A percentile compares a stretch with the other conserved stretches of the same genome.
phyloP scores from a whole-genome alignment of 2,888 invertebrate genomes.

The Xestia c-nigrum region DNA sequence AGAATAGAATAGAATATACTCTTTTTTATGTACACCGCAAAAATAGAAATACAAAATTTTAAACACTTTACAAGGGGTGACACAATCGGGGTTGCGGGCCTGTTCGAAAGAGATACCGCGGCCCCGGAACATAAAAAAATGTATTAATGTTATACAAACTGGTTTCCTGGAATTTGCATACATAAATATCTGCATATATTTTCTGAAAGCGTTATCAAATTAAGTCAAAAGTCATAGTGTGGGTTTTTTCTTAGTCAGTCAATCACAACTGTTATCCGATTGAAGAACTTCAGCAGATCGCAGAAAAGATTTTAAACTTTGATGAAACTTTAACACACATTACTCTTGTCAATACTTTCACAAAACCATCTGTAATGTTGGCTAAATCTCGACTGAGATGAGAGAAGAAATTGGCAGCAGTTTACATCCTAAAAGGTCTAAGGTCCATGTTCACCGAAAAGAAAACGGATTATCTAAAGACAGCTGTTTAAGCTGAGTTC shows the following conservation, averaged over 20 bases:
- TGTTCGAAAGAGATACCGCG: too few relatives aligned
- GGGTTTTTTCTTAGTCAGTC: not conserved
- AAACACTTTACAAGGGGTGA: too few relatives aligned
- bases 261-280: not conserved
- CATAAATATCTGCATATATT: not conserved
- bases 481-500: too few relatives aligned
- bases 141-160: constrained; percentile 8
- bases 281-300: not conserved
- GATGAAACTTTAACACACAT: not conserved
- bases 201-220: not conserved
- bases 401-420: not conserved
- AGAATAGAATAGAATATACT: too few relatives aligned
- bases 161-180: not conserved
- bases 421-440: not conserved
- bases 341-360: not conserved
- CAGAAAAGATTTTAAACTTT: not conserved
- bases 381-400: too few relatives aligned
- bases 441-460: too few relatives aligned
- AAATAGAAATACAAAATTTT: too few relatives aligned
- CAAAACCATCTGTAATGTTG: not conserved
- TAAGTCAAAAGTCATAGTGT: not conserved
- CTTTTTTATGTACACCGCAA: too few relatives aligned
- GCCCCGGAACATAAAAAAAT: too few relatives aligned
- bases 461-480: too few relatives aligned
- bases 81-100: too few relatives aligned